phyloP scores from a whole-genome alignment of 92 coral and sea anemone genomes.

The Phymanthus crucifer region DNA sequence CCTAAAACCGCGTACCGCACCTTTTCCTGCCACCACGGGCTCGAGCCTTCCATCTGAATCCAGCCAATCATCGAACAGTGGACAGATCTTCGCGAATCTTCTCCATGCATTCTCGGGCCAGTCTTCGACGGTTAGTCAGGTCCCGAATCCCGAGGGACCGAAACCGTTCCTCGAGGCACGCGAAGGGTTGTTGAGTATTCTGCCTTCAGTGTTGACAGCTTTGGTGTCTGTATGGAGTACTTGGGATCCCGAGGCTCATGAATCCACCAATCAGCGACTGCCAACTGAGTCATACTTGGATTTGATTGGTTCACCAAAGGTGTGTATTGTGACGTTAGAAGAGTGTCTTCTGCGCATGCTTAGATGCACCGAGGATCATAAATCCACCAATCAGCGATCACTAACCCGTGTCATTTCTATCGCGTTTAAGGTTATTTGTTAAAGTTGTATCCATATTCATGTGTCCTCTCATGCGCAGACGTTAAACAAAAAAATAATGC shows the following conservation, averaged over 20 bases:
- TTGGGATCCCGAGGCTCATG: slow-evolving; percentile 76
- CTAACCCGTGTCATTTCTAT: slow-evolving; percentile 41
- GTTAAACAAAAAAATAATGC: too few species aligned
- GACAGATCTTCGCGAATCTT: slow-evolving; percentile 88
- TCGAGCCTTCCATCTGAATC: slow-evolving; percentile 31
- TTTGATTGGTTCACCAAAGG: slow-evolving; percentile 92
- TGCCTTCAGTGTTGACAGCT: slow-evolving; percentile 81
- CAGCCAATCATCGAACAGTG: slow-evolving; percentile 61
- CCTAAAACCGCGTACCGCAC: slow-evolving; percentile 83
- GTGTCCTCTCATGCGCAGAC: too few species aligned
- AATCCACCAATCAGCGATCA: slow-evolving; percentile 67
- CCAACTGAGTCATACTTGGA: slow-evolving; percentile 70
- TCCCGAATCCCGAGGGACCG: slow-evolving; percentile 72
- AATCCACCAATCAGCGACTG: slow-evolving; percentile 65
- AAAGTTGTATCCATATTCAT: too few species aligned
- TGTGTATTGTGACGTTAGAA: slow-evolving; percentile 9
- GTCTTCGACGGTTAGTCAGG: slow-evolving; percentile 66
- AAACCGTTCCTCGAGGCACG: slow-evolving; percentile 89
- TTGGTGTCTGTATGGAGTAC: slow-evolving; percentile 85
- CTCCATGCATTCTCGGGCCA: slow-evolving; percentile 95
- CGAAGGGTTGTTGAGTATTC: slow-evolving; percentile 79
- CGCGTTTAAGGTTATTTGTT: too few species aligned
- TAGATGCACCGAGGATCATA: slow-evolving; percentile 45
- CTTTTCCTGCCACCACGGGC: slow-evolving; percentile 55
- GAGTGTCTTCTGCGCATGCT: background rate